phyloP scores from a whole-genome alignment of 2,113 vertebrate genomes.

The Hippocampus guttulatus region DNA sequence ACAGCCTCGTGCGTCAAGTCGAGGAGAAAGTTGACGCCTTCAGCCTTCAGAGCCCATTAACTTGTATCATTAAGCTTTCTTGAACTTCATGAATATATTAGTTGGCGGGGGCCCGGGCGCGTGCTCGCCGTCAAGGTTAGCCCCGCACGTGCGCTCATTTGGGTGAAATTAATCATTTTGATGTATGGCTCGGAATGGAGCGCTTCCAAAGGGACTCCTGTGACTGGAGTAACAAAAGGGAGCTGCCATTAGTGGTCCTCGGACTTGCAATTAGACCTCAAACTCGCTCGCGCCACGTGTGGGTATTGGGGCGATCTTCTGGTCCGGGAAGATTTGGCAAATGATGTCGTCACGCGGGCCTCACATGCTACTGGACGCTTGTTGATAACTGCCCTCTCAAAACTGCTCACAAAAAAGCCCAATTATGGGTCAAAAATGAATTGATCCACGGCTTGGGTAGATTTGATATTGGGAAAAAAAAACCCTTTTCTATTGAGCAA shows the following conservation, averaged over 20 bases:
- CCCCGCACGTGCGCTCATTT: conserved; percentile 87
- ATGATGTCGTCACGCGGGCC: neutral
- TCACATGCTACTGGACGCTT: neutral
- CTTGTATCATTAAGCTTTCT: conserved; percentile 80
- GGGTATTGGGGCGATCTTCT: neutral
- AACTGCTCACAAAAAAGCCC: no score
- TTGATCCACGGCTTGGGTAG: no score
- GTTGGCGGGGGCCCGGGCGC: conserved; percentile 67
- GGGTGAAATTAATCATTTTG: conserved; percentile 98
- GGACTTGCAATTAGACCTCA: conserved; percentile 83
- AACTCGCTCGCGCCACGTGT: neutral
- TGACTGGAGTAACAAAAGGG: conserved; percentile 99
- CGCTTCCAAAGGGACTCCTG: conserved; percentile 88
- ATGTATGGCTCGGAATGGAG: conserved; percentile 91
- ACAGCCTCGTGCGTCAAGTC: conserved; percentile 47
- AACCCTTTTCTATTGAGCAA: no score
- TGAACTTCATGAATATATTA: conserved; percentile 85
- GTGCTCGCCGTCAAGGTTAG: conserved; percentile 83
- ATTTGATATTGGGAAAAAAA: no score
- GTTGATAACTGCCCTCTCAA: neutral
- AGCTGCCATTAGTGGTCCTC: conserved; percentile 94
- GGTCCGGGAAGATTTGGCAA: neutral
- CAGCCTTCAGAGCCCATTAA: conserved; percentile 81
- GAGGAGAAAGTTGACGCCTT: conserved; percentile 64
- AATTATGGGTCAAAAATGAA: no score